Percentiles rank a stretch among this genome's conserved stretches.
Evolutionary conservation across 2,113 vertebrate species (phyloP).

Genomic region (Alligator sinensis): DNA sequence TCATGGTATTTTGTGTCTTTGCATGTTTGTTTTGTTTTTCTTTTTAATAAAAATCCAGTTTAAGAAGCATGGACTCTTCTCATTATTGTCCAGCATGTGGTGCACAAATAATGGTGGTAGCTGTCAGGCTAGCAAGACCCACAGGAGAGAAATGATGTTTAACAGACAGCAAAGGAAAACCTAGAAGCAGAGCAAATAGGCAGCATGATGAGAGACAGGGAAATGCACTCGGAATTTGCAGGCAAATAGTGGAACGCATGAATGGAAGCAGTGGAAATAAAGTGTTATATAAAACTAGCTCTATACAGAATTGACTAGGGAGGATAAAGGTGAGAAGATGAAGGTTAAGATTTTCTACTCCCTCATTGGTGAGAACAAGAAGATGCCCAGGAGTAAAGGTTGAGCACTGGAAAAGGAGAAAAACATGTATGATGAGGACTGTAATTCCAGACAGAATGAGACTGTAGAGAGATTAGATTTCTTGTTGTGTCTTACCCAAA

Average conservation of each 20-base stretch:
- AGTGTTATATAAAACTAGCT: neutral
- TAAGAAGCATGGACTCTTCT: neutral
- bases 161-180: neutral
- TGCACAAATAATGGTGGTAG: neutral
- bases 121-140: neutral
- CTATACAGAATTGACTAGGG: neutral
- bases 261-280: neutral
- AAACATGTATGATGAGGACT: constrained; percentile 1
- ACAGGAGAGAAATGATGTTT: neutral
- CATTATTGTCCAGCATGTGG: neutral
- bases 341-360: neutral
- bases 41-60: neutral
- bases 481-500: neutral
- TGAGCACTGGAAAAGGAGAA: neutral
- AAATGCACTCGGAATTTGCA: neutral
- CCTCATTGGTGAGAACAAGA: neutral
- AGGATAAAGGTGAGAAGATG: neutral
- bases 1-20: neutral
- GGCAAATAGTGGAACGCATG: neutral
- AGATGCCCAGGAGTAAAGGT: neutral
- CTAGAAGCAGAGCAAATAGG: neutral
- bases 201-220: neutral
- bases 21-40: too few species aligned
- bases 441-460: neutral
- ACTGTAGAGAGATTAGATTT: constrained; percentile 17